A percentile compares a stretch with the other conserved stretches of the same genome.
phyloP scores from a whole-genome alignment of 2,113 vertebrate genomes.

The Tautogolabrus adspersus region DNA sequence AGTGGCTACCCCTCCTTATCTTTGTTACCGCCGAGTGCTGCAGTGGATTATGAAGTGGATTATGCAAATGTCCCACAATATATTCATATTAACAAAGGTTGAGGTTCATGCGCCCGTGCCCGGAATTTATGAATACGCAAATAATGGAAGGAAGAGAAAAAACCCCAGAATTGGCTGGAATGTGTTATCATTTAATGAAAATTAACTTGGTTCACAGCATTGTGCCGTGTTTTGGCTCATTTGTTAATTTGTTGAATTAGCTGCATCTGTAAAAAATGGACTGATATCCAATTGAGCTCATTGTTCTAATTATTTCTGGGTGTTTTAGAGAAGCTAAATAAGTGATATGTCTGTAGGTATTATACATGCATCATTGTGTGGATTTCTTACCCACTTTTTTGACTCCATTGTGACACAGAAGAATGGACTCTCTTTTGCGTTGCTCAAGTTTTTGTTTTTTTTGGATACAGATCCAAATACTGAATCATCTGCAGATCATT shows the following conservation, averaged over 20 bases:
- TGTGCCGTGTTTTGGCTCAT: slow-evolving; percentile 36
- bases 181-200: slow-evolving; percentile 73
- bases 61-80: slow-evolving; percentile 83
- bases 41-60: slow-evolving; percentile 83
- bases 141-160: slow-evolving; percentile 15
- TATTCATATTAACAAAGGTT: slow-evolving; percentile 81
- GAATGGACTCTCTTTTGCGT: slow-evolving; percentile 10
- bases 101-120: slow-evolving; percentile 70
- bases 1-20: slow-evolving; percentile 81
- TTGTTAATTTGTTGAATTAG: slow-evolving; percentile 66
- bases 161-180: slow-evolving; percentile 40
- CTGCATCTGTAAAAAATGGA: slow-evolving; percentile 43
- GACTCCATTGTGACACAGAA: background rate
- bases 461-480: slow-evolving; percentile 13
- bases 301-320: slow-evolving; percentile 51
- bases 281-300: slow-evolving; percentile 53
- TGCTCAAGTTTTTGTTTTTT: background rate
- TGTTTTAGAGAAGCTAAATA: slow-evolving; percentile 8
- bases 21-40: slow-evolving; percentile 63
- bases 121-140: slow-evolving; percentile 74
- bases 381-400: background rate
- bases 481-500: slow-evolving; percentile 1
- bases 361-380: slow-evolving; percentile 8
- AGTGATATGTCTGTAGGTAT: slow-evolving; percentile 43
- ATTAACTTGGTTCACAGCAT: slow-evolving; percentile 31